These are phyloP conservation scores for Actenoides hombroni DNA, from an alignment of 2,113 vertebrate species.

Conservation along the genomic window DNA sequence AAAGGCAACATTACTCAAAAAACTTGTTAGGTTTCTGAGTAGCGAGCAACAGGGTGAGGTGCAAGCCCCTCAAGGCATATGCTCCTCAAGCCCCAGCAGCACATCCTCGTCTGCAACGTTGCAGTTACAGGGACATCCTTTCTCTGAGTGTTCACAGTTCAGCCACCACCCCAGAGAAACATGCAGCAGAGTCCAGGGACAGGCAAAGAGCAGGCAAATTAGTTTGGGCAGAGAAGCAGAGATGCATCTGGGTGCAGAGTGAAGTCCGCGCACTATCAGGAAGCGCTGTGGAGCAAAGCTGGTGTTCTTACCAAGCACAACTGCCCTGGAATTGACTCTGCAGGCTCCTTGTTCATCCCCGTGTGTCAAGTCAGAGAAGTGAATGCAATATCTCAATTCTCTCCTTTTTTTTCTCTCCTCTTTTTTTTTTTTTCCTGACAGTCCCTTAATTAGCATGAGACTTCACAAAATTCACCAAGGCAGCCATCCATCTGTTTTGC, in stretches of 20 bases:
- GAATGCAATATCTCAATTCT: background rate
- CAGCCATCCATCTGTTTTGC: conserved; percentile 67
- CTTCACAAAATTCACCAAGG: conserved; percentile 48
- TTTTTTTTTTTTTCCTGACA: background rate
- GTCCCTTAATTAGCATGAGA: conserved; percentile 65
- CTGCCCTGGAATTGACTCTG: background rate
- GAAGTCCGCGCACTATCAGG: background rate
- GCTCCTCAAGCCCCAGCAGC: background rate
- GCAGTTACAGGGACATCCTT: background rate
- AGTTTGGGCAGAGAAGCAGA: background rate
- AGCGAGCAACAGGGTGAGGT: background rate
- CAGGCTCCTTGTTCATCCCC: background rate
- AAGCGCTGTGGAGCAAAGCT: background rate
- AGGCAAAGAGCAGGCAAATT: background rate
- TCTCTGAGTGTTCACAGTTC: rapidly evolving
- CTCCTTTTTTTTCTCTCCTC: background rate
- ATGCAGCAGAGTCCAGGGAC: rapidly evolving
- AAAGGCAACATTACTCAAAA: background rate
- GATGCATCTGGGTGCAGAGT: background rate
- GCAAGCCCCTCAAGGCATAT: rapidly evolving
- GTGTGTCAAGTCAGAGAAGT: background rate
- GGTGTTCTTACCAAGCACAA: background rate
- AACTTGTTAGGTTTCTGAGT: background rate
- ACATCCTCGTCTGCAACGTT: background rate
- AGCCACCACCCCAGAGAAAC: background rate